Conservation (phyloP, 2,113 vertebrate species). For the Dipodomys spectabilis region DNA sequence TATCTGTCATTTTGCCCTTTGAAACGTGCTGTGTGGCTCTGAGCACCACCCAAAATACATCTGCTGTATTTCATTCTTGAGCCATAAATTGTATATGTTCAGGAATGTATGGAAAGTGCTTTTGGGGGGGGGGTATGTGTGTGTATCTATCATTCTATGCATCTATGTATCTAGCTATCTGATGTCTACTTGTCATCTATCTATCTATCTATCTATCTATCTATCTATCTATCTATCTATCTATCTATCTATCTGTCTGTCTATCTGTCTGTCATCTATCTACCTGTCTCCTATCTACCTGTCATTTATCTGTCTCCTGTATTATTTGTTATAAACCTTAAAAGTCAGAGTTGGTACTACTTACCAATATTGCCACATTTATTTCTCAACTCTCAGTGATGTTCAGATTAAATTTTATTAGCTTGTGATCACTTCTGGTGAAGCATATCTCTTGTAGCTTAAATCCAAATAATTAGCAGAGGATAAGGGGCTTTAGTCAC, state of each 20-base stretch:
- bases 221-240: no score
- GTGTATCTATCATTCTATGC: no score
- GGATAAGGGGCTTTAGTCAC: not conserved
- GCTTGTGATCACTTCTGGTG: not conserved
- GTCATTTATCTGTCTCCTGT: no score
- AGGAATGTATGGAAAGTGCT: not conserved
- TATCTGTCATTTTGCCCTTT: not conserved
- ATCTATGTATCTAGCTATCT: no score
- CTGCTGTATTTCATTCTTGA: not conserved
- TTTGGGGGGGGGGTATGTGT: no score
- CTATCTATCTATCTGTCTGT: no score
- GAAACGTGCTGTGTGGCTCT: not conserved
- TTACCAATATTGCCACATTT: not conserved
- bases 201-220: no score
- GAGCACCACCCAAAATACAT: not conserved
- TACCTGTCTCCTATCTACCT: no score
- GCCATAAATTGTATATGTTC: not conserved
- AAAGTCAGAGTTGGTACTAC: not conserved
- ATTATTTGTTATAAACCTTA: not conserved
- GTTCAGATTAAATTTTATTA: not conserved
- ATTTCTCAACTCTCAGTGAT: not conserved
- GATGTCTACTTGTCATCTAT: accelerated
- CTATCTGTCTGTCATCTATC: no score
- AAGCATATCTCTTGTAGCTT: not conserved
- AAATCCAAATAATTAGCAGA: not conserved